Percentiles rank a stretch among this genome's conserved stretches.
phyloP scores from a whole-genome alignment of 1,140 invertebrate genomes.

The Belonocnema kinseyi region DNA sequence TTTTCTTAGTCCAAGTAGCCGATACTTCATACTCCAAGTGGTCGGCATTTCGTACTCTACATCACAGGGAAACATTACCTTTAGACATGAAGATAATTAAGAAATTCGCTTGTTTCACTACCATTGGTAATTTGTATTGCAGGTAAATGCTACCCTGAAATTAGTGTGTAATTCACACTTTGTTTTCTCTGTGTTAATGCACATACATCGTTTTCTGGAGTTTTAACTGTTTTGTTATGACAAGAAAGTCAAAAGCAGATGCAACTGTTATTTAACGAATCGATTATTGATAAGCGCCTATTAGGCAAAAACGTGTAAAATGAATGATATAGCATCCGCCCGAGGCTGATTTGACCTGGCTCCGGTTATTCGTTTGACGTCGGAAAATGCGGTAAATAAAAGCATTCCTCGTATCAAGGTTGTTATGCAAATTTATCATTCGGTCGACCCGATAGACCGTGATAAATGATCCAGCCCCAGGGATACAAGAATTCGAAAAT shows the following conservation, averaged over 20 bases:
- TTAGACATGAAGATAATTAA: no score
- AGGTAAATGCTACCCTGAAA: no score
- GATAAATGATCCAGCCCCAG: constrained; percentile 25
- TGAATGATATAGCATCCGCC: constrained; percentile 10
- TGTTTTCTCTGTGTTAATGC: no score
- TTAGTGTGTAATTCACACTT: no score
- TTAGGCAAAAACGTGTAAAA: constrained; percentile 12
- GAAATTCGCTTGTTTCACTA: no score
- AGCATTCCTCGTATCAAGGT: constrained; percentile 29
- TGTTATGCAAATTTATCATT: constrained; percentile 32
- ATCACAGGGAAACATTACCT: no score
- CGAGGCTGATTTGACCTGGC: constrained; percentile 9
- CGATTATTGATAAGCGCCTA: background rate
- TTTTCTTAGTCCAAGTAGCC: no score
- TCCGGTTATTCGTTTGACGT: constrained; percentile 18
- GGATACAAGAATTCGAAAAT: constrained; percentile 22
- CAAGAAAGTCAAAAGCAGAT: constrained; percentile 4
- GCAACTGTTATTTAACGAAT: background rate
- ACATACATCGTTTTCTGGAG: background rate
- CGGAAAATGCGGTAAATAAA: constrained; percentile 17
- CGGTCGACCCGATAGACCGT: constrained; percentile 20
- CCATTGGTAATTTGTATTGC: no score
- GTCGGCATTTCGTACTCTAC: no score
- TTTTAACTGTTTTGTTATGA: background rate
- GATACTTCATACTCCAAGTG: no score